These are phyloP conservation scores for Accipiter virgatus DNA, from an alignment of 2,113 vertebrate species.

Conservation along the genomic window DNA sequence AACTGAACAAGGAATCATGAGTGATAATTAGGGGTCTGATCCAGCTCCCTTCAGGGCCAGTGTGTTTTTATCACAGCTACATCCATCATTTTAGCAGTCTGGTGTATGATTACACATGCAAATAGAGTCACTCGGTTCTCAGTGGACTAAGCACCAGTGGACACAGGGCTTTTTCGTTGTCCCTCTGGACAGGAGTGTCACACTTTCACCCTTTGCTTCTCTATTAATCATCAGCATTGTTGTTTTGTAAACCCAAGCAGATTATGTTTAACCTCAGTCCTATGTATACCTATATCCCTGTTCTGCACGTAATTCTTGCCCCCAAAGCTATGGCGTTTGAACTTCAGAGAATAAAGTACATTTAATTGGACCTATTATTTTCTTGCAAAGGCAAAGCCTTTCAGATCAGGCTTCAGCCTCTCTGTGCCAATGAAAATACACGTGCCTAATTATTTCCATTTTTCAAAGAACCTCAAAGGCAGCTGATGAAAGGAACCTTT, in stretches of 20 bases:
- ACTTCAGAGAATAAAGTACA: conserved; percentile 71
- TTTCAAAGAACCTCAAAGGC: conserved; percentile 72
- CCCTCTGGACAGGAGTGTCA: background rate
- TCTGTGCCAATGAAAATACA: conserved; percentile 69
- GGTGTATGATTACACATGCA: background rate
- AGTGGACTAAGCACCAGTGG: background rate
- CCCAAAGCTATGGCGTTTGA: conserved; percentile 62
- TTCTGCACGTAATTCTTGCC: conserved; percentile 54
- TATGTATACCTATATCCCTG: background rate
- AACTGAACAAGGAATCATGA: background rate
- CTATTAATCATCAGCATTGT: background rate
- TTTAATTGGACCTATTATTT: conserved; percentile 73
- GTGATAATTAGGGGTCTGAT: conserved; percentile 37
- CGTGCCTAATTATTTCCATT: conserved; percentile 73
- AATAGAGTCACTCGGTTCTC: background rate
- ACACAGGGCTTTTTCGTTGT: background rate
- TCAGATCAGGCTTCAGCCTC: conserved; percentile 67
- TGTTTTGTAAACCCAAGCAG: background rate
- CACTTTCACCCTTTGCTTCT: background rate
- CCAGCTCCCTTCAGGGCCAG: conserved; percentile 17
- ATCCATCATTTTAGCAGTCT: background rate
- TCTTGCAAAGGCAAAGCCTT: conserved; percentile 64
- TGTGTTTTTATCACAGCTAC: background rate
- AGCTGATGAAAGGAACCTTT: conserved; percentile 71
- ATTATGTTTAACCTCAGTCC: background rate